Conservation (phyloP, 2,797 vertebrate genomes). For the Poecilia velifera region DNA sequence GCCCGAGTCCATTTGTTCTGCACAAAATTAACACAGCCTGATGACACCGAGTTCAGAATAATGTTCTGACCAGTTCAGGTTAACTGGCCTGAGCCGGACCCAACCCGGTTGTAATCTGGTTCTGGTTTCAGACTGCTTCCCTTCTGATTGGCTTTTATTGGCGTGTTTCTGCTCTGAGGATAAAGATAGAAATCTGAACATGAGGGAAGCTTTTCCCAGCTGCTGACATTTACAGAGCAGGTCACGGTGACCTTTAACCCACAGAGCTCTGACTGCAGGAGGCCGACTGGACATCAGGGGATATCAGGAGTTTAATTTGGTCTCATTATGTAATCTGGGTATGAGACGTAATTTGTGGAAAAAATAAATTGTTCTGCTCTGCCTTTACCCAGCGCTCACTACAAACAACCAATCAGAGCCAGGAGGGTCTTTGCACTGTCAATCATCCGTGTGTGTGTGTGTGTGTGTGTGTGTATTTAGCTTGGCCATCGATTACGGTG, state of each 20-base stretch:
- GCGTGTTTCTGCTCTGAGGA: background rate
- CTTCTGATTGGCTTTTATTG: accelerated
- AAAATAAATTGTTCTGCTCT: no score
- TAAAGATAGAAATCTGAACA: slow-evolving; percentile 20
- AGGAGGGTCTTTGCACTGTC: no score
- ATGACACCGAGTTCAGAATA: background rate
- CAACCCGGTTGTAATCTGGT: background rate
- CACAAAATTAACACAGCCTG: background rate
- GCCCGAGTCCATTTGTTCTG: slow-evolving; percentile 88
- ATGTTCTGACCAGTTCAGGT: background rate
- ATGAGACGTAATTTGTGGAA: no score
- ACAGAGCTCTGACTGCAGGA: background rate
- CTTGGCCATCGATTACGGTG: no score
- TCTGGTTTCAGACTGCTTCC: no score
- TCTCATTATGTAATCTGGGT: background rate
- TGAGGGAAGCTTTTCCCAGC: slow-evolving; percentile 22
- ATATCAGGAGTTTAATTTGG: background rate
- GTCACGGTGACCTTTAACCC: slow-evolving; percentile 41
- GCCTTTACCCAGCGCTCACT: no score
- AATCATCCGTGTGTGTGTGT: no score
- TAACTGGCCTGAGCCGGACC: background rate
- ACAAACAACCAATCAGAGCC: no score
- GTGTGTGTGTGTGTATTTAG: no score
- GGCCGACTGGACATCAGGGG: background rate
- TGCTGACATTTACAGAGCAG: slow-evolving; percentile 76